Percentiles rank a stretch among this genome's conserved stretches.
Evolutionary conservation across 2,113 vertebrate genomes (phyloP).

Genomic region (Tympanuchus pallidicinctus): DNA sequence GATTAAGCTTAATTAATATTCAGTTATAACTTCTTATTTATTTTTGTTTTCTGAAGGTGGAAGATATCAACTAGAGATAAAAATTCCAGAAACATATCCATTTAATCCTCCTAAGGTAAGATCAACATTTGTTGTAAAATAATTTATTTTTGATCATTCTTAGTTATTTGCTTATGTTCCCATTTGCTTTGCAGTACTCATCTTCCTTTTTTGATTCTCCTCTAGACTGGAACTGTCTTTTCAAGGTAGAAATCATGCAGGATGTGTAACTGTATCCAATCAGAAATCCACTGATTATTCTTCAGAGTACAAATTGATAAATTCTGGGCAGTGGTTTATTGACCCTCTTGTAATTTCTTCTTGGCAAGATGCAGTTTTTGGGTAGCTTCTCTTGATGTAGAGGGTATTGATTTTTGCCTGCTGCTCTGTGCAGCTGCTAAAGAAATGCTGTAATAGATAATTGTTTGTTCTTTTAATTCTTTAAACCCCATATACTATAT

Average conservation of each 20-base stretch:
- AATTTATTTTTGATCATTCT: neutral
- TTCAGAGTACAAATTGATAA: neutral
- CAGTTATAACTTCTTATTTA: neutral
- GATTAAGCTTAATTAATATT: neutral
- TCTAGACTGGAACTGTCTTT: neutral
- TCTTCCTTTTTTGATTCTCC: neutral
- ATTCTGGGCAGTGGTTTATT: neutral
- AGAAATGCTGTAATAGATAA: neutral
- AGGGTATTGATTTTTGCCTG: neutral
- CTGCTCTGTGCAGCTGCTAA: neutral
- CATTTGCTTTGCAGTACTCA: neutral
- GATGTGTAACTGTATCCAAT: neutral
- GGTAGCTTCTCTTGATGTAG: neutral
- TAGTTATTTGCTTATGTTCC: neutral
- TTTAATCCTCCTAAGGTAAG: slow-evolving; percentile 98
- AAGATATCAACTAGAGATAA: slow-evolving; percentile 97
- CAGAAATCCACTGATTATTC: neutral
- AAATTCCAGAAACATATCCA: slow-evolving; percentile 99
- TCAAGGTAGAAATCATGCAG: neutral
- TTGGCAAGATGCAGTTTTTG: neutral
- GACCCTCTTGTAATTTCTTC: neutral
- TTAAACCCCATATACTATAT: neutral
- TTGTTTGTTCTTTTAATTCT: neutral
- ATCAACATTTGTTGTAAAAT: slow-evolving; percentile 52
- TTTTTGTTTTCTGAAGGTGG: slow-evolving; percentile 84